phyloP scores from a whole-genome alignment of 2,113 vertebrate species.

The Oenanthe oenanthe region DNA sequence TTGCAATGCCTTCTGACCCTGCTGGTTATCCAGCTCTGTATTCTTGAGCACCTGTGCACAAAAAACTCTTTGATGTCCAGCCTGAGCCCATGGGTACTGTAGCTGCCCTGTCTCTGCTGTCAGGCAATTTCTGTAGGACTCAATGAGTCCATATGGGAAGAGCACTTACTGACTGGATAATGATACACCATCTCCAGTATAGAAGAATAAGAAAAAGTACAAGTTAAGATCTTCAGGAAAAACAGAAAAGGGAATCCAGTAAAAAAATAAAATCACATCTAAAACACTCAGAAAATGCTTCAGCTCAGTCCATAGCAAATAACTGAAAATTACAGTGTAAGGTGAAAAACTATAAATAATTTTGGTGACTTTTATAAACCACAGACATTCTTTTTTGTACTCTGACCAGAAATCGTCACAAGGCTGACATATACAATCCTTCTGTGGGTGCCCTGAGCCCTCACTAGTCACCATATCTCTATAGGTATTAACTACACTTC shows the following conservation, averaged over 20 bases:
- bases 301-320: neutral
- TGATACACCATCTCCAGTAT: neutral
- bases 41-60: neutral
- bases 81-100: neutral
- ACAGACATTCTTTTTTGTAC: neutral
- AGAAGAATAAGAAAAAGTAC: neutral
- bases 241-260: neutral
- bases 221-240: neutral
- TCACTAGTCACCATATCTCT: neutral
- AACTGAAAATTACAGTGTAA: neutral
- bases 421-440: neutral
- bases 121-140: neutral
- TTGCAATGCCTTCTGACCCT: neutral
- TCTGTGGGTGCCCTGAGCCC: neutral
- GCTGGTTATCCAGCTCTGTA: accelerated
- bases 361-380: neutral
- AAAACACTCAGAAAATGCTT: neutral
- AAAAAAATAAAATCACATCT: neutral
- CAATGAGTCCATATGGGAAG: neutral
- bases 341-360: neutral
- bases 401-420: neutral
- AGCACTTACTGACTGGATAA: neutral
- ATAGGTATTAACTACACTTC: neutral
- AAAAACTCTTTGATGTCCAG: neutral
- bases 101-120: neutral